Base-by-base conservation (phyloP, 2,888 invertebrate genomes). In the Criorhina ranunculi region DNA sequence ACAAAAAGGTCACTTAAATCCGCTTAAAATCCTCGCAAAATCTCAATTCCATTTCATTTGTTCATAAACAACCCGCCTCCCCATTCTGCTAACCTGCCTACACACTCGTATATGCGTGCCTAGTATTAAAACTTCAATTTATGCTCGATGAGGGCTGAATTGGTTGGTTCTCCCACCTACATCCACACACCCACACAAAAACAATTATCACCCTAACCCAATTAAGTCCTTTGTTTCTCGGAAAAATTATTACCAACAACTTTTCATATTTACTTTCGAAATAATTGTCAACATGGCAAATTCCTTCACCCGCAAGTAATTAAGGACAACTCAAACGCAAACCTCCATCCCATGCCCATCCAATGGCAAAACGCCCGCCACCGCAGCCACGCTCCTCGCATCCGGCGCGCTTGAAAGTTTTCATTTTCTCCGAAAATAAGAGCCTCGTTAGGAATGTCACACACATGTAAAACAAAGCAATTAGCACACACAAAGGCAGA, bases 211-310 rank as follows among this genome's bases (percentile, higher is more conserved):
- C 80, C 79, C 85, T 85, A 79, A 85, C 85, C 85, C 85, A 85
- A 85, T 85, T 85, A 85, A 85, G 80, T 70, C 85, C 55, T 70
- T 80, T 75, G 75, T 75, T 57, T 59, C 44, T 35, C 37, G 60
- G 33, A 70, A 80, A 85, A 85, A 85, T 80, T 85, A 85, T 85
- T 76, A 60, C 80, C 80, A 85, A 76, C 85, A 85, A 85, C 85
- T 85, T 85, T 85, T 85, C 85, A 85, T 85, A 85, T 85, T 85
- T 80, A 80, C 85, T 80, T 85, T 85, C 66, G 76, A 76, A 85
- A 85, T 85, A 85, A 85, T 85, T 85, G 85, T 85, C 85, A 85
- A 85, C 85, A 85, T 85, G 80, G 85, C 80, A 85, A 85, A 85
- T 85, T 85, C 80, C 85, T 75, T 85, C 76, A 80, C 85, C 85